Base-by-base conservation (phyloP, 2,888 invertebrate genomes). In the Taphrorychus bicolor region DNA sequence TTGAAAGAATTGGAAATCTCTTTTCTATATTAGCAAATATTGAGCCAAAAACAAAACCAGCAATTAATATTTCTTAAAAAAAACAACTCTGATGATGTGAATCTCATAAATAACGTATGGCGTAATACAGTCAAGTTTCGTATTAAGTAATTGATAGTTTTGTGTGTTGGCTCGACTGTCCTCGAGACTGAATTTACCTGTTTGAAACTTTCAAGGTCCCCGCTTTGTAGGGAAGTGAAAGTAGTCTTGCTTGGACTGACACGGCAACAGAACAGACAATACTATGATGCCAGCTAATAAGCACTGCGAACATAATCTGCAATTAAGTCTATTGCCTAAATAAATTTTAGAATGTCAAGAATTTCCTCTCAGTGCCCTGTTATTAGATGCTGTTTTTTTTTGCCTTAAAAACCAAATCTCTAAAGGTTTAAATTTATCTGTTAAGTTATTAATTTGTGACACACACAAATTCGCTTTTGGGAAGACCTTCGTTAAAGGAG, bases 151-250 rank as follows among this genome's bases (percentile, higher is more conserved):
- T 81, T 79, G 78, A 80, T 80, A 78, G 79, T 79, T 79, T 77
- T 80, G 79, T n/a, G n/a, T 80, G 78, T 80, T 80, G 78, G 79
- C 78, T 79, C 76, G 78, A 76, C 76, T 82, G 82, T 82, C 82
- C 82, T 82, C 82, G 81, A 82, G 82, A 82, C 81, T 82, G 80
- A 82, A 82, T 82, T 83, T 82, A 82, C 82, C 82, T 82, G 82
- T 82, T 82, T 81, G 77, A 80, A 80, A 81, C 80, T 81, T 81
- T 81, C 82, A 83, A 83, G 82, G 82, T 83, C 82, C 77, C 76
- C 77, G 79, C 82, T 82, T 81, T 81, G 81, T 81, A 81, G 82
- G 82, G 82, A 83, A 83, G 82, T 83, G 82, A 83, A 83, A 83
- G 82, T 83, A 81, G 81, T 82, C 79, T 81, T 82, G 79, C 79